Evolutionary conservation across 2,888 invertebrate genomes (phyloP).

Genomic region (Cheilosia grossa): DNA sequence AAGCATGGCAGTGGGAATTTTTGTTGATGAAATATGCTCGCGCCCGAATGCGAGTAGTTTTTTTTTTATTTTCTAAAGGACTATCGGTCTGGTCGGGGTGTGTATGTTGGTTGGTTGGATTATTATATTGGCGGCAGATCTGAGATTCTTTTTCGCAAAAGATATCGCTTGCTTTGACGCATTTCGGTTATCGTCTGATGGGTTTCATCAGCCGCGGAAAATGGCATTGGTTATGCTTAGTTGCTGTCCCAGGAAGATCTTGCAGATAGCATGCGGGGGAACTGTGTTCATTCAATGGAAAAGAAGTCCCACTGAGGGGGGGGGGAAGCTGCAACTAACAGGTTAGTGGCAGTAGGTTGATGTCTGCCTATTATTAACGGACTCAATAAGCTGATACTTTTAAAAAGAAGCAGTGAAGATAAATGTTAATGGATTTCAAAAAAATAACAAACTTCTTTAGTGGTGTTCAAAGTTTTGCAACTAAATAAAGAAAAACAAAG

Average conservation of each 20-base stretch:
- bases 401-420: too few relatives aligned
- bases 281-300: neutral
- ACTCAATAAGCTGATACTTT: too few relatives aligned
- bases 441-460: too few relatives aligned
- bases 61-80: slow-evolving; percentile 3
- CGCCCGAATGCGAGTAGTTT: slow-evolving; percentile 35
- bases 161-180: slow-evolving; percentile 61
- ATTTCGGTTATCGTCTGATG: slow-evolving; percentile 69
- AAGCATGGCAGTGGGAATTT: slow-evolving; percentile 67
- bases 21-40: slow-evolving; percentile 58
- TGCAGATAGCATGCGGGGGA: neutral
- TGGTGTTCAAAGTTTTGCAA: too few relatives aligned
- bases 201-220: slow-evolving; percentile 49
- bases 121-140: slow-evolving; percentile 31
- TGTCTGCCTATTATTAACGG: too few relatives aligned
- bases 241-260: neutral
- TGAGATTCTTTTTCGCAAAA: slow-evolving; percentile 24
- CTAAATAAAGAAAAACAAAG: too few relatives aligned
- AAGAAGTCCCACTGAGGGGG: neutral
- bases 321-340: too few relatives aligned
- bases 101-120: slow-evolving; percentile 7
- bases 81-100: slow-evolving; percentile 2
- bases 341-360: too few relatives aligned
- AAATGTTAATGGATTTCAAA: too few relatives aligned
- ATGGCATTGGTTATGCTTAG: slow-evolving; percentile 21